These are phyloP conservation scores for Leptinotarsa tumamoca DNA, from an alignment of 2,888 invertebrate genomes.

Conservation along the genomic window DNA sequence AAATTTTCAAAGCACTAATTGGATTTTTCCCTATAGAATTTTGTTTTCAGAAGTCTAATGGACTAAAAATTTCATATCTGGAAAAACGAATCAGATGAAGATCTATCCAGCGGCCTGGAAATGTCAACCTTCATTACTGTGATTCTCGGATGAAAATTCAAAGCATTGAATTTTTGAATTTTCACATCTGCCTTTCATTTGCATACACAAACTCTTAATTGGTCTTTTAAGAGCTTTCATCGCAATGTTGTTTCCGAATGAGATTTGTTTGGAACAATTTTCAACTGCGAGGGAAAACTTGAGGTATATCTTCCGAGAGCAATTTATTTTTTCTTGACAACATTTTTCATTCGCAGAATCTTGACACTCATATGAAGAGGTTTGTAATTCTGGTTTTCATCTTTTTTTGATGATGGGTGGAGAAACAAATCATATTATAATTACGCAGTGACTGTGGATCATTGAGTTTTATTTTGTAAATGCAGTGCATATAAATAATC, in stretches of 20 bases:
- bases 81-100: not conserved
- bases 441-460: too few relatives aligned
- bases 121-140: not conserved
- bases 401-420: too few relatives aligned
- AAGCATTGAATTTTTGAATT: not conserved
- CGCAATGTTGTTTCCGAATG: constrained; percentile 1
- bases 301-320: not conserved
- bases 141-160: not conserved
- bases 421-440: too few relatives aligned
- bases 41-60: not conserved
- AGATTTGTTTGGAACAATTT: constrained; percentile 3
- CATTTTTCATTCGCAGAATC: not conserved
- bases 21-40: too few relatives aligned
- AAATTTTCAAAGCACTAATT: too few relatives aligned
- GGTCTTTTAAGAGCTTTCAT: constrained; percentile 4
- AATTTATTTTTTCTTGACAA: not conserved
- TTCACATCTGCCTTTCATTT: not conserved
- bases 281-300: not conserved
- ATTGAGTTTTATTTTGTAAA: too few relatives aligned
- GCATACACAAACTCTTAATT: constrained; percentile 1
- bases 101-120: not conserved
- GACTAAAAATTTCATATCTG: not conserved
- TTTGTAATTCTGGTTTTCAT: not conserved
- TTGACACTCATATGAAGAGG: not conserved
- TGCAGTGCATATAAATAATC: too few relatives aligned